Evolutionary conservation across 2,888 invertebrate genomes (phyloP).

Genomic region (Sminthurinus aureus): DNA sequence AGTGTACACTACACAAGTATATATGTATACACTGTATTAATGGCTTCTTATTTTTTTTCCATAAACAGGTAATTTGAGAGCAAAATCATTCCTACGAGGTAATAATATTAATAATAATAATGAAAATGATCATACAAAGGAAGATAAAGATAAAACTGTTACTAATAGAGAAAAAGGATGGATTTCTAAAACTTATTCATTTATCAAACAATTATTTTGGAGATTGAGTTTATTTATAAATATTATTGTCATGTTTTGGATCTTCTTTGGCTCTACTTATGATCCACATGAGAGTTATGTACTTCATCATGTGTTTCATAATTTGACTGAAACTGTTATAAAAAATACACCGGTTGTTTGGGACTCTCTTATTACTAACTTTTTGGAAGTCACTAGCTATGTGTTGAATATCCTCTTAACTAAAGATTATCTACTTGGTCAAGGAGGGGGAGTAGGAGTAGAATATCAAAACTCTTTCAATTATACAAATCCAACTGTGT

Average conservation of each 20-base stretch:
- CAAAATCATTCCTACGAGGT: background rate
- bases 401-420: conserved; percentile 11
- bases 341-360: background rate
- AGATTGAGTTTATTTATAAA: conserved; percentile 21
- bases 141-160: background rate
- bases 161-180: background rate
- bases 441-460: conserved; percentile 1
- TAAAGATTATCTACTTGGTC: background rate
- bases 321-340: background rate
- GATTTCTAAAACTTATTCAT: background rate
- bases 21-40: too few relatives aligned
- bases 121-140: background rate
- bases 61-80: conserved; percentile 12
- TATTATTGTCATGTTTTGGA: conserved; percentile 26
- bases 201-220: conserved; percentile 13
- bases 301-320: background rate
- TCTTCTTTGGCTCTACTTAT: conserved; percentile 4
- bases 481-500: background rate
- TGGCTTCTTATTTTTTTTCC: too few relatives aligned
- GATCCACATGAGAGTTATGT: conserved; percentile 10
- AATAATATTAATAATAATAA: background rate
- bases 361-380: background rate
- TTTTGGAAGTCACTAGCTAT: too few relatives aligned
- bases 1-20: too few relatives aligned
- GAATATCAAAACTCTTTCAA: background rate